Evolutionary conservation across 2,113 vertebrate genomes (phyloP).

Genomic region (Oenanthe oenanthe): DNA sequence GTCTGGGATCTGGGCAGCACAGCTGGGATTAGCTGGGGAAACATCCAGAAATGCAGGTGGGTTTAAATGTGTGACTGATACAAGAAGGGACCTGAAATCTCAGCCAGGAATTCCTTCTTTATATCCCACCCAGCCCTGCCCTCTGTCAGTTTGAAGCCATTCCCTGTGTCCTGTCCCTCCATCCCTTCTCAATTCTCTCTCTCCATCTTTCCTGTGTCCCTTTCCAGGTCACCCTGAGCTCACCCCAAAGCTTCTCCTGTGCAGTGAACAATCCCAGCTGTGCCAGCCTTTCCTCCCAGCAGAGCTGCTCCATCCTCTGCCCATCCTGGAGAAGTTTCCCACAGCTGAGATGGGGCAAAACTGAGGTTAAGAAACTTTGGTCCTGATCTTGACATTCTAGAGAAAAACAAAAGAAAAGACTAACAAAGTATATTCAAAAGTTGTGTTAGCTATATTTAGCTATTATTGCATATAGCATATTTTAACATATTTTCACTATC

Average conservation of each 20-base stretch:
- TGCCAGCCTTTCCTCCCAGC: not conserved
- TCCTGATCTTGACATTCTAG: not conserved
- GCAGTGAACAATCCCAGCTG: not conserved
- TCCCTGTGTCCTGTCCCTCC: not conserved
- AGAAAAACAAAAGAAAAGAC: not conserved
- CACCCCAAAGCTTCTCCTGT: not conserved
- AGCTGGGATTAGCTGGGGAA: rapidly evolving
- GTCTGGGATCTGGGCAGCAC: not conserved
- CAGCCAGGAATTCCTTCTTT: rapidly evolving
- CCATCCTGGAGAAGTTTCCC: not conserved
- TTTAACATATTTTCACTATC: rapidly evolving
- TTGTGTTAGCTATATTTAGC: too few species aligned
- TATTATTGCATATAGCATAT: too few species aligned
- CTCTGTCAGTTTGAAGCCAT: rapidly evolving
- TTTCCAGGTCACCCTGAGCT: rapidly evolving
- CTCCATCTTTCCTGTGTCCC: rapidly evolving
- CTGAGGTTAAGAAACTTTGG: not conserved
- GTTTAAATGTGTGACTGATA: not conserved
- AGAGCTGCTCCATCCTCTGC: not conserved
- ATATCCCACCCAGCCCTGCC: rapidly evolving
- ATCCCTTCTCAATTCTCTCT: rapidly evolving
- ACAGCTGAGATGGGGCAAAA: not conserved
- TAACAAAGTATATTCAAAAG: not conserved
- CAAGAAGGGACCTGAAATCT: not conserved
- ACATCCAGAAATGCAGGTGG: not conserved